Evolutionary conservation across 2,797 vertebrate species (phyloP), one percentile per base, ranked within the genome.

Genomic region (Malurus splendens): DNA sequence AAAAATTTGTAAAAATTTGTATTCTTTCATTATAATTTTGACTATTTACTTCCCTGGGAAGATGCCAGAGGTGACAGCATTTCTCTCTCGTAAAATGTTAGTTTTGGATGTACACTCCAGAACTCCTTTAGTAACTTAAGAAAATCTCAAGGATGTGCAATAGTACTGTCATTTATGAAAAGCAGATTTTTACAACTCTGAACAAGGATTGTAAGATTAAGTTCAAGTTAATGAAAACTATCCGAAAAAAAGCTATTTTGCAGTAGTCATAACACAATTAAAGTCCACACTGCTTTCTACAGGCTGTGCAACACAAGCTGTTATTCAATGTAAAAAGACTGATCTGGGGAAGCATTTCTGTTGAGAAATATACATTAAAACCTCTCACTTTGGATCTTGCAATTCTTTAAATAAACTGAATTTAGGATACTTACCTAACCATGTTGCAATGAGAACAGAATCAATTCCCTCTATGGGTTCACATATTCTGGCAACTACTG

Each of bases 391-490:
- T 48, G 28, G 32, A 42, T 80, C 9, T 18, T 52, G 30, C 7
- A 88, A 66, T 67, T 87, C 67, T 75, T 79, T 44, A 83, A 89
- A 87, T 41, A 83, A 90, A 79, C 50, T 44, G 30, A 76, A 44
- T 75, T 76, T 41, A 17, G 42, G 66, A 89, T 82, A 95, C 98
- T 97, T 94, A 99, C 99, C 99, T 86, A 99, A 97, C 99, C 99
- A 99, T 0, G 98, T 96, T 89, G 99, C 99, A 94, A 99, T 98
- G 93, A 99, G 98, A 42, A 98, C 97, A 41, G 97, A 94, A 84
- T 99, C 99, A 56, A 99, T 98, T 94, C 99, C 99, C 39, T 99
- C 98, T 76, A 99, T 99, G 68, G 99, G 99, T 50, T 99, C 98
- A 92, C 99, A 99, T 94, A 99, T 99, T 55, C 99, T 98, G 95